These are phyloP conservation scores for Drosophila yooni DNA, from an alignment of 2,888 invertebrate genomes.

Conservation along the genomic window DNA sequence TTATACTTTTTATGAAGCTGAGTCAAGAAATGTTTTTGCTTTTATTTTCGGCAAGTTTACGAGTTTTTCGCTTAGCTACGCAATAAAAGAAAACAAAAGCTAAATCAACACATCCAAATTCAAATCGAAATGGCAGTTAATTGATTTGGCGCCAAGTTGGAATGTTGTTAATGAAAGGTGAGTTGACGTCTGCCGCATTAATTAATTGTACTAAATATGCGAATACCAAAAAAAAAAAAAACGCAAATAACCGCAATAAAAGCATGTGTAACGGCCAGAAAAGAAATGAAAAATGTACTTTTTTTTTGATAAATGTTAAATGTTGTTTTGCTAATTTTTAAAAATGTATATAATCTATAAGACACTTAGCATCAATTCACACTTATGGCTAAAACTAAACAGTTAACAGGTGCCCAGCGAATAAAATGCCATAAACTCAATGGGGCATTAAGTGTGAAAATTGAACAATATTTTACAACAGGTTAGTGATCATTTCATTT, in stretches of 20 bases:
- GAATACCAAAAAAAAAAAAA: conserved; percentile 40
- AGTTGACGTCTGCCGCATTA: conserved; percentile 54
- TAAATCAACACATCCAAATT: conserved; percentile 27
- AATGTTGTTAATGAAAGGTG: conserved; percentile 68
- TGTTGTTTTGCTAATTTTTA: neutral
- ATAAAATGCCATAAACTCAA: conserved; percentile 11
- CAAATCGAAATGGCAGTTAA: conserved; percentile 63
- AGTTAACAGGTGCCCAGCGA: neutral
- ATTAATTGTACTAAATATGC: conserved; percentile 73
- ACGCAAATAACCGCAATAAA: neutral
- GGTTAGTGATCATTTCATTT: neutral
- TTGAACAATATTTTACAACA: neutral
- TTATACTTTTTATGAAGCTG: conserved; percentile 49
- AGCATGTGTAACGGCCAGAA: conserved; percentile 11
- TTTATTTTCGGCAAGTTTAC: conserved; percentile 59
- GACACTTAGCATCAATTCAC: conserved; percentile 29
- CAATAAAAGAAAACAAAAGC: conserved; percentile 23
- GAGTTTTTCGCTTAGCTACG: conserved; percentile 54
- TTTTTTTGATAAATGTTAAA: neutral
- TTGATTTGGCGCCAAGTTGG: conserved; percentile 71
- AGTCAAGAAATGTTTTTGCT: conserved; percentile 52
- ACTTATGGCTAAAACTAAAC: conserved; percentile 12
- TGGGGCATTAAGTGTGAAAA: conserved; percentile 34
- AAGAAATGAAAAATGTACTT: neutral
- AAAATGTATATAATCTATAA: conserved; percentile 2